Evolutionary conservation across 2,797 vertebrate genomes (phyloP).

Genomic region (Masticophis lateralis): DNA sequence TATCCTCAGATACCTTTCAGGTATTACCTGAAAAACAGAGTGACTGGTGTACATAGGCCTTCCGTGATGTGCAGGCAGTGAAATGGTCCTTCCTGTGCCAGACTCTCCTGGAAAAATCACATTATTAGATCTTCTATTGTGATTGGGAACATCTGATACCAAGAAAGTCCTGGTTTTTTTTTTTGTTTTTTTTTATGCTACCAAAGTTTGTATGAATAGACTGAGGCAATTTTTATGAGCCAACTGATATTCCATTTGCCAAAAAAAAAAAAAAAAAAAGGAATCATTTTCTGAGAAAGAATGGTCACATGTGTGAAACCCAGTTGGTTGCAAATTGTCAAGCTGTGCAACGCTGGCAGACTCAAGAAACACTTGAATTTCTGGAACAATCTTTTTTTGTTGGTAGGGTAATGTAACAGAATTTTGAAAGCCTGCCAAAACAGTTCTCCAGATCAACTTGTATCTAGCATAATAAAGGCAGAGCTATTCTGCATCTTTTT

Average conservation of each 20-base stretch:
- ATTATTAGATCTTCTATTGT: not conserved
- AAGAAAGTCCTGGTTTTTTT: not conserved
- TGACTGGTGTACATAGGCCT: not conserved
- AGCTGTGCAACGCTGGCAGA: not conserved
- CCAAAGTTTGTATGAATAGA: not conserved
- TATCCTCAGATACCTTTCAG: not conserved
- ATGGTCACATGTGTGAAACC: not conserved
- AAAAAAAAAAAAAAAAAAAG: not conserved
- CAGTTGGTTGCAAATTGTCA: not conserved
- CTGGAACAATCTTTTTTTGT: not conserved
- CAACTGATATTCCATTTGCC: not conserved
- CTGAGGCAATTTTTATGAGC: not conserved
- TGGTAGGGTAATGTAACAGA: not conserved
- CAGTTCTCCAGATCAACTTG: not conserved
- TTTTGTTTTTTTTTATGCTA: not conserved
- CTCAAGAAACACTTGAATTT: not conserved
- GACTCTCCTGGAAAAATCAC: not conserved
- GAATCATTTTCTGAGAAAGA: not conserved
- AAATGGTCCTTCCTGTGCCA: not conserved
- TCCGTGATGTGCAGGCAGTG: not conserved
- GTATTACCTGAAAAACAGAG: not conserved
- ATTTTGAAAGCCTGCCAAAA: not conserved
- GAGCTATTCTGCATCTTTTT: not conserved
- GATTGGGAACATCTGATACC: not conserved
- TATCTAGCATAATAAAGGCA: not conserved